Evolutionary conservation across 2,888 invertebrate species (phyloP).

Genomic region (Chalcis sispes): DNA sequence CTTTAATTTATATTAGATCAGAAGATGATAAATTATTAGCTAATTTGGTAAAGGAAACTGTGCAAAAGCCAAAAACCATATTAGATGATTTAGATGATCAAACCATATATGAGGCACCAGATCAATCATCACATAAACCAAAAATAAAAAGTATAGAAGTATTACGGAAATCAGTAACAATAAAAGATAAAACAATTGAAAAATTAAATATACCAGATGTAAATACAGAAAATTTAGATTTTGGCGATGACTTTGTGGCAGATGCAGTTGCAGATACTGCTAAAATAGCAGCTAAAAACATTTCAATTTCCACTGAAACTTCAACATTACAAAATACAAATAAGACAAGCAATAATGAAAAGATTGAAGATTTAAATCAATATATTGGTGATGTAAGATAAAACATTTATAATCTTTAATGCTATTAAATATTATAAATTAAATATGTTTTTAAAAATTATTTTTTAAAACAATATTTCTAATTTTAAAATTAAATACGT

Average conservation of each 20-base stretch:
- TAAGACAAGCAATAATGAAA: conserved; percentile 2
- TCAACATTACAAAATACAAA: neutral
- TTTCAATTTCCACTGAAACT: neutral
- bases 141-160: conserved; percentile 27
- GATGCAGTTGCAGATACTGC: conserved; percentile 30
- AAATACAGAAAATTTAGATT: conserved; percentile 40
- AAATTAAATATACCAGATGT: conserved; percentile 5
- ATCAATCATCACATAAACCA: neutral
- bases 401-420: conserved; percentile 21
- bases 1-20: conserved; percentile 17
- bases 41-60: conserved; percentile 33
- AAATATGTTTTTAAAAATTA: neutral
- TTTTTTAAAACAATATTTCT: no score
- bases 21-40: conserved; percentile 45
- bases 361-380: conserved; percentile 59
- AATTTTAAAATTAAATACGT: no score
- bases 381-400: conserved; percentile 64
- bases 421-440: conserved; percentile 8
- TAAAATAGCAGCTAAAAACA: conserved; percentile 23
- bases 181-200: neutral
- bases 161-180: neutral
- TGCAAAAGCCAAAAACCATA: conserved; percentile 26
- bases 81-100: conserved; percentile 43
- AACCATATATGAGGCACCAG: conserved; percentile 34
- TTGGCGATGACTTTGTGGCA: conserved; percentile 44